These are phyloP conservation scores for Moxostoma hubbsi DNA, from an alignment of 2,797 vertebrate genomes.

Conservation along the genomic window DNA sequence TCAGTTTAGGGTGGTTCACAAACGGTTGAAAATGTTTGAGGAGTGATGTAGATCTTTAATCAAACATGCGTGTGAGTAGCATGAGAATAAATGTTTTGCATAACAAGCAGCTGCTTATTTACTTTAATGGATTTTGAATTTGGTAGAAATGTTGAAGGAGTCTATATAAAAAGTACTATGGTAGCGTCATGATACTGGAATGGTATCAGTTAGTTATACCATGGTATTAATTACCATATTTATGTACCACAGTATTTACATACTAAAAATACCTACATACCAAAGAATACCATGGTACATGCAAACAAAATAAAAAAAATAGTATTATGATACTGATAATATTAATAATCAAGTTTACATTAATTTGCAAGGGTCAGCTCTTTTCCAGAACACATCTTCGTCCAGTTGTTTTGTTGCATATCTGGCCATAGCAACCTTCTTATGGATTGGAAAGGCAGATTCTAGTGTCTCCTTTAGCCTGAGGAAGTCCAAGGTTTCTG, in stretches of 20 bases:
- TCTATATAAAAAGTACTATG: no score
- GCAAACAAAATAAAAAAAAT: no score
- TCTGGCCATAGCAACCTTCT: conserved; percentile 50
- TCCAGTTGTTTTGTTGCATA: conserved; percentile 53
- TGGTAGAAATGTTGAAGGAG: no score
- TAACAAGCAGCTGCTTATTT: background rate
- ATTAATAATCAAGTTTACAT: conserved; percentile 36
- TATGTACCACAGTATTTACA: no score
- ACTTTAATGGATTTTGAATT: background rate
- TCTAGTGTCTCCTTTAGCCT: conserved; percentile 47
- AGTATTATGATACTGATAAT: background rate
- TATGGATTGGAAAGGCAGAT: conserved; percentile 36
- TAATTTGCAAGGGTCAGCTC: conserved; percentile 44
- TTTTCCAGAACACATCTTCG: conserved; percentile 51
- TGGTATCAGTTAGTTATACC: no score
- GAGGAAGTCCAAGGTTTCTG: conserved; percentile 55
- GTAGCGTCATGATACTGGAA: no score
- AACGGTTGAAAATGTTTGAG: background rate
- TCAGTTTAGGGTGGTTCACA: background rate
- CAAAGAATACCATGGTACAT: no score
- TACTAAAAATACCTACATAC: no score
- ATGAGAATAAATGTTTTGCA: background rate
- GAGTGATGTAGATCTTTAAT: background rate
- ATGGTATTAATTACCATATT: no score
- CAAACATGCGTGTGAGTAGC: background rate